phyloP scores from a whole-genome alignment of 2,888 invertebrate species.

The Rhimphoctona megacephalus region DNA sequence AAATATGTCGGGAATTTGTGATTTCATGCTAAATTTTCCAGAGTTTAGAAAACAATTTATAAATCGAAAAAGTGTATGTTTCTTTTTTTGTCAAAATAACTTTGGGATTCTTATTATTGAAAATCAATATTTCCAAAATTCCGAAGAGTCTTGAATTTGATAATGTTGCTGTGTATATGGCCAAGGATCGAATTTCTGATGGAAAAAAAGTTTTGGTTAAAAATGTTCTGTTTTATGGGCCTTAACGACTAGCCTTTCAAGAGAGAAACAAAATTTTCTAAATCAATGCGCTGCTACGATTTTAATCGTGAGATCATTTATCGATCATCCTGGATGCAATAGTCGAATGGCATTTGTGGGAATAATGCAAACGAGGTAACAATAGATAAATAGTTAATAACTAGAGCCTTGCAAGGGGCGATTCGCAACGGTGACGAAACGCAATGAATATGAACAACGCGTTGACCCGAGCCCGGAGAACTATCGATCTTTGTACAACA shows the following conservation, averaged over 20 bases:
- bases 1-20: no score
- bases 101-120: no score
- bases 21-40: no score
- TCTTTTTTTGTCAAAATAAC: no score
- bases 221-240: no score
- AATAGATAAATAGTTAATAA: slow-evolving; percentile 44
- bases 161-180: neutral
- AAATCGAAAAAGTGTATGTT: no score
- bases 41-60: no score
- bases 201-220: no score
- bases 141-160: no score
- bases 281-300: neutral
- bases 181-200: neutral
- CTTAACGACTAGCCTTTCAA: neutral
- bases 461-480: slow-evolving; percentile 56
- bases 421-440: slow-evolving; percentile 60
- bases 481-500: slow-evolving; percentile 50
- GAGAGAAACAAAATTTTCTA: neutral
- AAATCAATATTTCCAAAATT: no score
- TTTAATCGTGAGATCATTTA: slow-evolving; percentile 24
- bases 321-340: slow-evolving; percentile 19
- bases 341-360: slow-evolving; percentile 33
- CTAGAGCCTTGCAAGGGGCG: slow-evolving; percentile 35
- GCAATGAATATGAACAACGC: slow-evolving; percentile 55
- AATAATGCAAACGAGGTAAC: slow-evolving; percentile 34